Conservation (phyloP, 1,140 invertebrate species). For the Hyles euphorbiae region DNA sequence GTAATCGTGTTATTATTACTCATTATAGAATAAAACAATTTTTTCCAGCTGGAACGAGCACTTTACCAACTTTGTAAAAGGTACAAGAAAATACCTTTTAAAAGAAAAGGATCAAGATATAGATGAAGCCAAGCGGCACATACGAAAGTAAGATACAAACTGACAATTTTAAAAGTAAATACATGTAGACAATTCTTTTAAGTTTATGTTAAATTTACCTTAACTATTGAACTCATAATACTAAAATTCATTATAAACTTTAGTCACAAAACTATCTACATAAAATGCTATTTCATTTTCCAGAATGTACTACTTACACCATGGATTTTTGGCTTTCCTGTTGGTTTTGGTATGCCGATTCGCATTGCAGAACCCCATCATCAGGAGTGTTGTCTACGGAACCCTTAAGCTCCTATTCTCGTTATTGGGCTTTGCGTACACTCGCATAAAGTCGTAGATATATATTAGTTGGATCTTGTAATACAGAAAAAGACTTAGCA, state of each 20-base stretch:
- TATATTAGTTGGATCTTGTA: no score
- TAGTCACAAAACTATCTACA: no score
- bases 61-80: slow-evolving; percentile 60
- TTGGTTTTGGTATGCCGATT: slow-evolving; percentile 36
- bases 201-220: no score
- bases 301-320: slow-evolving; percentile 52
- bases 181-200: no score
- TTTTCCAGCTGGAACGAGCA: slow-evolving; percentile 61
- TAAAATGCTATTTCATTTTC: slow-evolving; percentile 15
- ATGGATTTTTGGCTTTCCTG: slow-evolving; percentile 32
- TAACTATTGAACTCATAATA: no score
- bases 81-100: slow-evolving; percentile 66
- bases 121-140: slow-evolving; percentile 46
- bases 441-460: slow-evolving; percentile 10
- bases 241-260: no score
- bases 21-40: not conserved
- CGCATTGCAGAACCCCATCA: slow-evolving; percentile 36
- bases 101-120: slow-evolving; percentile 68
- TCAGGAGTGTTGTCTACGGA: slow-evolving; percentile 37
- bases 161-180: no score
- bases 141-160: slow-evolving; percentile 38
- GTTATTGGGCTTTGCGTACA: slow-evolving; percentile 26
- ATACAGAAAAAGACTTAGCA: no score
- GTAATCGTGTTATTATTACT: no score
- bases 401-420: slow-evolving; percentile 33